phyloP scores from a whole-genome alignment of 2,797 vertebrate genomes.

The Smutsia gigantea region DNA sequence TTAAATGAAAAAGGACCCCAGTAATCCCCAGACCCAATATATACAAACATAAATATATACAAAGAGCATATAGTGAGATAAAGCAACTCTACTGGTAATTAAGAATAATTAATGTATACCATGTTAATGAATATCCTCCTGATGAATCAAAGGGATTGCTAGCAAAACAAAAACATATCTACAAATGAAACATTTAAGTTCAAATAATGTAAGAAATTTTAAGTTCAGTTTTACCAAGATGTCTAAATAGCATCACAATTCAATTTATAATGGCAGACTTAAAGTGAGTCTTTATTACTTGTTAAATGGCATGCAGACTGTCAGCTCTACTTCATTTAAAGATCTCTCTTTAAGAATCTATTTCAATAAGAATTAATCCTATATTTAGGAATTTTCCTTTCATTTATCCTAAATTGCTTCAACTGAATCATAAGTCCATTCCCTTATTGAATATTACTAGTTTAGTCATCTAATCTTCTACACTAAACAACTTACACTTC shows the following conservation, averaged over 20 bases:
- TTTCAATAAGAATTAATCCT: background rate
- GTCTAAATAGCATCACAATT: background rate
- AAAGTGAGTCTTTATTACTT: background rate
- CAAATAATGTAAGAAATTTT: background rate
- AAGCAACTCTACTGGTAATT: background rate
- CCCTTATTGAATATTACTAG: background rate
- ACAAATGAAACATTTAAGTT: background rate
- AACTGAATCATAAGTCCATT: background rate
- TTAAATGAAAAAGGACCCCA: slow-evolving; percentile 8
- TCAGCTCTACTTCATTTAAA: background rate
- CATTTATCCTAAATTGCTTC: background rate
- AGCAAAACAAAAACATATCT: slow-evolving; percentile 11
- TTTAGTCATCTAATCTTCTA: background rate
- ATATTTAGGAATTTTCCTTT: background rate
- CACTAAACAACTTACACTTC: background rate
- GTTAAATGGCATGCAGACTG: background rate
- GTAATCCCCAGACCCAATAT: background rate
- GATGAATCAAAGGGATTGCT: background rate
- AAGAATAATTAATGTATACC: background rate
- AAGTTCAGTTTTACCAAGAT: background rate
- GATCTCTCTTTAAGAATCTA: background rate
- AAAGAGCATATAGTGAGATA: background rate
- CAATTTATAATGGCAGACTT: background rate
- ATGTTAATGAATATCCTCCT: slow-evolving; percentile 1
- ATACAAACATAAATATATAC: slow-evolving; percentile 9